Conservation (phyloP, 2,797 vertebrate species). For the Ficedula albicollis region DNA sequence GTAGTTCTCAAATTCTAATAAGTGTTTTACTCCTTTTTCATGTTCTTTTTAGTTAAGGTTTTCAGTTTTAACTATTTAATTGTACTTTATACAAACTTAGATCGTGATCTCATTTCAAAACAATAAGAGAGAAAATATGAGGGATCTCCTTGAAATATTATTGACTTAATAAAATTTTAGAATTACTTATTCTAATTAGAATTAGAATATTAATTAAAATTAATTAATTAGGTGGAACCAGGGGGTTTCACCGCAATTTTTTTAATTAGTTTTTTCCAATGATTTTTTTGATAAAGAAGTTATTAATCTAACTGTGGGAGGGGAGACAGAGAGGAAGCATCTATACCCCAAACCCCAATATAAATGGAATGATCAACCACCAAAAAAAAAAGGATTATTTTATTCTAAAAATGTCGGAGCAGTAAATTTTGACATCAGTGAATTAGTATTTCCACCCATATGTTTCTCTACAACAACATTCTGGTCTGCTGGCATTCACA, state of each 20-base stretch:
- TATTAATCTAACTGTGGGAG: neutral
- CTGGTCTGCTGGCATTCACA: conserved; percentile 29
- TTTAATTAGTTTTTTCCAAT: neutral
- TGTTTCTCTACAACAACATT: conserved; percentile 50
- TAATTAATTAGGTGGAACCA: neutral
- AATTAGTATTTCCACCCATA: conserved; percentile 42
- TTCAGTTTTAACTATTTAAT: neutral
- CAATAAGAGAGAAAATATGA: neutral
- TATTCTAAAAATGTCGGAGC: neutral
- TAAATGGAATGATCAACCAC: neutral
- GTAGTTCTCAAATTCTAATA: neutral
- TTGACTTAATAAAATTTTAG: neutral
- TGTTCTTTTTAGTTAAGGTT: neutral
- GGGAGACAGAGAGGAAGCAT: neutral
- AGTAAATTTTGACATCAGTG: neutral
- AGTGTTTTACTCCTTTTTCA: neutral
- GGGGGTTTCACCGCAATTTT: neutral
- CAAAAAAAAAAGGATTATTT: neutral
- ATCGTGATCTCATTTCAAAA: neutral
- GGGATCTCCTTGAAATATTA: neutral
- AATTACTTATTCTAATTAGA: too few species aligned
- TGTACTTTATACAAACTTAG: neutral
- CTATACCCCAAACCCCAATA: neutral
- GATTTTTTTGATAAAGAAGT: neutral
- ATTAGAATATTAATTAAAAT: too few species aligned